Percentiles rank a stretch among this genome's conserved stretches.
phyloP scores from a whole-genome alignment of 2,888 invertebrate genomes.

The Drosophila lacicola region DNA sequence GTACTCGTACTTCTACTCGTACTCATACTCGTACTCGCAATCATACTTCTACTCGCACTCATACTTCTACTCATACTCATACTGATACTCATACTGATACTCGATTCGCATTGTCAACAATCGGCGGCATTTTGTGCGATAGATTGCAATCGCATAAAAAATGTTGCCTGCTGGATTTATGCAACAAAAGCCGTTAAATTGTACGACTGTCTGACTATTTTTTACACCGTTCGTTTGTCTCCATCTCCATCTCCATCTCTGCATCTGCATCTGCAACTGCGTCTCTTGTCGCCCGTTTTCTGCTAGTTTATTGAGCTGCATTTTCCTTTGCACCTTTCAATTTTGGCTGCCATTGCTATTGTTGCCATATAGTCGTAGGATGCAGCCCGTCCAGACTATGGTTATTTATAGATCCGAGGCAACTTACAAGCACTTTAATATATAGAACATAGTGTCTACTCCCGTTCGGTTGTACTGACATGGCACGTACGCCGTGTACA shows the following conservation, averaged over 20 bases:
- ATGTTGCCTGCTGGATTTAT: slow-evolving; percentile 75
- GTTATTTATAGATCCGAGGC: slow-evolving; percentile 61
- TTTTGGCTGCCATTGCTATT: slow-evolving; percentile 52
- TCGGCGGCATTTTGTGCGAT: slow-evolving; percentile 69
- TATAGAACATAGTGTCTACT: slow-evolving; percentile 64
- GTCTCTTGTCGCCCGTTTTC: slow-evolving; percentile 55
- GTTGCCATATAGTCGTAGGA: slow-evolving; percentile 10
- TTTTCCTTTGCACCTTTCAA: slow-evolving; percentile 57
- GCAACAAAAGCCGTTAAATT: slow-evolving; percentile 80
- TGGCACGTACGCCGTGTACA: slow-evolving; percentile 61
- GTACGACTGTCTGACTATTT: slow-evolving; percentile 66
- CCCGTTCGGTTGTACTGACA: slow-evolving; percentile 55
- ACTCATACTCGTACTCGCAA: slow-evolving; percentile 11
- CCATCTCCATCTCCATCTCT: slow-evolving; percentile 35
- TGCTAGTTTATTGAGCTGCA: slow-evolving; percentile 73
- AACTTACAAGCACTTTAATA: slow-evolving; percentile 30
- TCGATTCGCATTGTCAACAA: slow-evolving; percentile 68
- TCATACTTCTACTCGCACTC: slow-evolving; percentile 2
- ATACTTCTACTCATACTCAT: slow-evolving; percentile 6
- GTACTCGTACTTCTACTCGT: neutral
- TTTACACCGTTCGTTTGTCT: slow-evolving; percentile 53
- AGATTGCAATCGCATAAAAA: slow-evolving; percentile 79
- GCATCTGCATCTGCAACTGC: slow-evolving; percentile 16
- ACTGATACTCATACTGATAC: neutral
- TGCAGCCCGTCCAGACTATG: slow-evolving; percentile 44